These are phyloP conservation scores for Todus mexicanus DNA, from an alignment of 2,797 vertebrate genomes.

Conservation along the genomic window DNA sequence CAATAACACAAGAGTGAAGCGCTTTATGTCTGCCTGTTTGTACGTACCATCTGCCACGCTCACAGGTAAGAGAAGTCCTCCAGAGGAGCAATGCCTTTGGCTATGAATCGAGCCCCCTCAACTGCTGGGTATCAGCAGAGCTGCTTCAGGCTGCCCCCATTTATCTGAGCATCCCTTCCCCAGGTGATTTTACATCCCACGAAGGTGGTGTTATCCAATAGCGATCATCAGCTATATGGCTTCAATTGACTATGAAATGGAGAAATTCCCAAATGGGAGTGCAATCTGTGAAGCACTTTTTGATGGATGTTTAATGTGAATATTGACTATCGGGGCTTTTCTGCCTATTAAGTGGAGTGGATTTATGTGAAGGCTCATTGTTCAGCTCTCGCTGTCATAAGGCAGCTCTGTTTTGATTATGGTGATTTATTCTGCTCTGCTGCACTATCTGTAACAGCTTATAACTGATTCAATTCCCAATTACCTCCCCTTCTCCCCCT, in stretches of 20 bases:
- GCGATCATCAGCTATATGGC: neutral
- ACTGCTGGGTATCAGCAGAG: neutral
- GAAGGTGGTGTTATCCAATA: neutral
- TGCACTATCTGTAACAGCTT: conserved; percentile 1
- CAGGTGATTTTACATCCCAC: neutral
- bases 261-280: conserved; percentile 26
- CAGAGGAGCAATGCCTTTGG: neutral
- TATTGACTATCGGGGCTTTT: conserved; percentile 49
- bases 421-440: conserved; percentile 57
- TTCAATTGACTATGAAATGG: conserved; percentile 20
- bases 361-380: conserved; percentile 46
- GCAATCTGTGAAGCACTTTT: conserved; percentile 24
- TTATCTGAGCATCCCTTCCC: neutral
- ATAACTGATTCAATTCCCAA: neutral
- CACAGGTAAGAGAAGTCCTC: neutral
- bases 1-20: neutral
- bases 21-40: neutral
- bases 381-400: conserved; percentile 32
- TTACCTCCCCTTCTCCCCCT: neutral
- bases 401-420: conserved; percentile 53
- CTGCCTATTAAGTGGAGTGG: conserved; percentile 36
- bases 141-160: neutral
- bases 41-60: fast-evolving
- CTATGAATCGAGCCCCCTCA: neutral
- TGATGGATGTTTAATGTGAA: conserved; percentile 55